Evolutionary conservation across 2,113 vertebrate genomes (phyloP), one percentile per base, ranked within the genome.

Genomic region (Atherinomorus stipes): DNA sequence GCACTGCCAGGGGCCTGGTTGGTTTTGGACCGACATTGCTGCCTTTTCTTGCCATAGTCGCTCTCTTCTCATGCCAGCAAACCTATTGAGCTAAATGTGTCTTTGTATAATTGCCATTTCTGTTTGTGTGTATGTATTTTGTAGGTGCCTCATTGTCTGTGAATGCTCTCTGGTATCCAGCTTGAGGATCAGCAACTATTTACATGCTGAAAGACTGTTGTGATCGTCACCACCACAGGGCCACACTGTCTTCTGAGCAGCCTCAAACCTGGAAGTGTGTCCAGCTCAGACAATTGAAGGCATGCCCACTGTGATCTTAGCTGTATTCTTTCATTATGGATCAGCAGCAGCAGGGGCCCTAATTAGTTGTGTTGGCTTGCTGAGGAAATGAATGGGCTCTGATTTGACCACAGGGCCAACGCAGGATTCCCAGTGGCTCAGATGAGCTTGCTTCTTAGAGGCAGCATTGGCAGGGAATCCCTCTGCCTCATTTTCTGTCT

Each of bases 281-380:
- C 80, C 85, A 85, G 79, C 78, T 71, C 65, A 87, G 88, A 92
- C 90, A 91, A 92, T 91, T 84, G 87, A 88, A 86, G 79, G 58
- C 70, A 78, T 40, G 51, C 83, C 85, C 81, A 71, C 89, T 90
- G 89, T 77, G 89, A 88, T 89, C 81, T 72, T 79, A 67, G 82
- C 79, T 78, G 45, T 50, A 72, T 88, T 84, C 87, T 87, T 88
- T 87, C 74, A 88, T 91, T 87, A 65, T 71, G 85, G 87, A 86
- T 88, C 89, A 86, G 81, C 61, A 72, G 80, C 84, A 74, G 81
- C 84, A 52, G 77, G 86, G 88, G 78, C 75, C 66, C 77, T 87
- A 89, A 90, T 92, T 91, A 92, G 85, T 85, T 38, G 23, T 47
- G 37, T 60, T 78, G 71, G 86, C 81, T 78, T 80, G 83, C 73